Conservation (phyloP, 1,140 invertebrate species). For the Trinorchestia longiramus region DNA sequence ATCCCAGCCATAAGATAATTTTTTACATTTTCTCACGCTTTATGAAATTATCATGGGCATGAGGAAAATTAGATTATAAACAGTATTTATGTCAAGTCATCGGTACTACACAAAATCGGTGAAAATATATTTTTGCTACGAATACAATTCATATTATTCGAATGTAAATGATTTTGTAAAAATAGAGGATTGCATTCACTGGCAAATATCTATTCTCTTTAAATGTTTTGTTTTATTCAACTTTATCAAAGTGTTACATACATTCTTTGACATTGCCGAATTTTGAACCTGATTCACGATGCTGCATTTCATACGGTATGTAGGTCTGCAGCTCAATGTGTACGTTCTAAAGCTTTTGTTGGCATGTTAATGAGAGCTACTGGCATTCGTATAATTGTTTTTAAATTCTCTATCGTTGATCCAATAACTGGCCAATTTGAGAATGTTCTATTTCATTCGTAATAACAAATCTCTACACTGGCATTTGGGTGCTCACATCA, state of each 20-base stretch:
- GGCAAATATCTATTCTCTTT: too few relatives aligned
- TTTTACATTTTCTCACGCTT: too few relatives aligned
- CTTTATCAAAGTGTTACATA: too few relatives aligned
- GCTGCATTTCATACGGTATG: background rate
- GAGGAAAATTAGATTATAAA: background rate
- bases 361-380: background rate
- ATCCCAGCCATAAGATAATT: too few relatives aligned
- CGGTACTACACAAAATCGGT: background rate
- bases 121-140: background rate
- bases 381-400: constrained; percentile 1
- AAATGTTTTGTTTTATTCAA: too few relatives aligned
- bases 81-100: background rate
- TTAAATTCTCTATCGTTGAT: background rate
- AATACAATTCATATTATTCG: too few relatives aligned
- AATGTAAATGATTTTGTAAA: too few relatives aligned
- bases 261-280: too few relatives aligned
- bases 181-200: too few relatives aligned
- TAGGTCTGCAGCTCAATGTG: background rate
- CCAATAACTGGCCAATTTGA: constrained; percentile 5
- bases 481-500: background rate
- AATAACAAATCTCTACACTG: constrained; percentile 3
- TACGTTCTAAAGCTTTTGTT: background rate
- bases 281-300: background rate
- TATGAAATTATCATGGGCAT: too few relatives aligned
- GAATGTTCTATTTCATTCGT: background rate